Percentiles rank a stretch among this genome's conserved stretches.
These are phyloP conservation scores for Trachops cirrhosus DNA, from an alignment of 2,797 vertebrate species.

Conservation along the genomic window DNA sequence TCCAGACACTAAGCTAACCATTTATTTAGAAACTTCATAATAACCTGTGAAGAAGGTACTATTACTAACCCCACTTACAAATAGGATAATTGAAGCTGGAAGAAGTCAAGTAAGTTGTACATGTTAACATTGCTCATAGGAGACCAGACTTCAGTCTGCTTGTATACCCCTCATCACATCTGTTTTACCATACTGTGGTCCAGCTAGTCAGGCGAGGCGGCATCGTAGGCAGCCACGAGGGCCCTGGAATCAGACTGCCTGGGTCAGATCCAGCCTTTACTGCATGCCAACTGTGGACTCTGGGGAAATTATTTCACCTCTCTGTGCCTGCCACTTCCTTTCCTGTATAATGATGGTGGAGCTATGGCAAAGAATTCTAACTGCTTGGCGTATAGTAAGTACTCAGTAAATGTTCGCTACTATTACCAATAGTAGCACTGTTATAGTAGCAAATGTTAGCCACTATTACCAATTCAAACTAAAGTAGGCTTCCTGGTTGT, in stretches of 20 bases:
- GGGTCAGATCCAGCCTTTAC: neutral
- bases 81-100: neutral
- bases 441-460: neutral
- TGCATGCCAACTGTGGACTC: neutral
- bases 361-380: neutral
- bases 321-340: neutral
- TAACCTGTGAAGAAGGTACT: neutral
- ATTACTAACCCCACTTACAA: neutral
- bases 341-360: neutral
- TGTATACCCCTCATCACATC: neutral
- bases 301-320: neutral
- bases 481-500: neutral
- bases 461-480: neutral
- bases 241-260: neutral
- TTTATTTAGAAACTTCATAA: slow-evolving; percentile 2
- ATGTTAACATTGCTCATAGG: neutral
- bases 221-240: neutral
- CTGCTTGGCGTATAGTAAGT: neutral
- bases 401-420: neutral
- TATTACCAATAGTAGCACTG: neutral
- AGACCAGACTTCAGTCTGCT: neutral
- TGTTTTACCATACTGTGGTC: neutral
- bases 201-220: neutral
- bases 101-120: neutral
- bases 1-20: neutral